Base-by-base conservation (phyloP, 2,797 vertebrate species). In the Gallinago nigripennis region DNA sequence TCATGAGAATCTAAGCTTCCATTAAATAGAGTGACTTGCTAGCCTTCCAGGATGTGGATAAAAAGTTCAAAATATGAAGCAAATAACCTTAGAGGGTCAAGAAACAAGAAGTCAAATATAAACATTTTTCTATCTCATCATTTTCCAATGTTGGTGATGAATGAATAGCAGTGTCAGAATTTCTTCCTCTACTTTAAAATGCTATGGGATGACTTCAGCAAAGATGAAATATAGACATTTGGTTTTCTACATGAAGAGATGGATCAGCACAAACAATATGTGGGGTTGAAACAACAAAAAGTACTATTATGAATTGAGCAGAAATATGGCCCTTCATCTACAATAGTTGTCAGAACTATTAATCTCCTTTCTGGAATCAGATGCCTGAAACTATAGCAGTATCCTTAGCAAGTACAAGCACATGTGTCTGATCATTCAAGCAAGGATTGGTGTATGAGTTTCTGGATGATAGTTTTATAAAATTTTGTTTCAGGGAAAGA, bases 1-100 rank as follows among this genome's bases (percentile, higher is more conserved):
- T 50, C 45, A 56, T 71, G 85, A 92, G 46, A 90, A 77, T 77
- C 63, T 84, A 53, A 73, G 13, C 12, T 88, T 90, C 60, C 58
- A 51, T 80, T 86, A 84, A 82, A 60, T 8, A 53, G 43, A n/a
- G 11, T 57, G 60, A 61, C n/a, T 92, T 79, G 19, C 28, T 82
- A 76, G 23, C 43, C 31, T 81, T 95, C 41, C 12, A 25, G 77
- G 17, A 46, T 71, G 60, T 65, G 78, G 51, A 68, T 79, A 58
- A 17, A 17, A 91, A 92, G 45, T 71, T 65, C 56, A 91, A 97
- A 94, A 93, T 91, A 86, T 65, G 78, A 88, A 95, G 68, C 27
- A 92, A 90, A 85, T 93, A 94, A 95, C 86, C 93, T 88, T 53
- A 78, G 41, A 66, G 37, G 90, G 71, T 95, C 75, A 94, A 89